Conservation (phyloP, 2,113 vertebrate species). For the Grammomys surdaster region DNA sequence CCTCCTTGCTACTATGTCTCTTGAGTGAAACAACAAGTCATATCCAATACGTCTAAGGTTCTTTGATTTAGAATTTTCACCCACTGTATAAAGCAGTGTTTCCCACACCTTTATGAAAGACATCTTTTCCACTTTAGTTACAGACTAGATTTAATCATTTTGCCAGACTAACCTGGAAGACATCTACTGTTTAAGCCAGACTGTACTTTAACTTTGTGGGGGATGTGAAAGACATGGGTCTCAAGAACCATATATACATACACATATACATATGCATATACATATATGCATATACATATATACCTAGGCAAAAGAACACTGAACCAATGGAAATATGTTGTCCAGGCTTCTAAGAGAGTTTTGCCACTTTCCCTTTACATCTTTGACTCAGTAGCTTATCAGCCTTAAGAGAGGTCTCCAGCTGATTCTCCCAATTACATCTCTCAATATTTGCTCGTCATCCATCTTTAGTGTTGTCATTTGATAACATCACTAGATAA, state of each 20-base stretch:
- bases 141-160: conserved; percentile 18
- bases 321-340: neutral
- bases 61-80: conserved; percentile 2
- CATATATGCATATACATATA: too few relatives aligned
- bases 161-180: neutral
- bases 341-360: neutral
- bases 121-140: neutral
- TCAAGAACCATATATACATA: neutral
- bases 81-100: neutral
- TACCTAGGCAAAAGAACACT: neutral
- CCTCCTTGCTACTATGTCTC: neutral
- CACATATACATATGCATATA: neutral
- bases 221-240: neutral
- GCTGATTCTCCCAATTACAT: neutral
- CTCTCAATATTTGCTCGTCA: neutral
- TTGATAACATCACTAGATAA: neutral
- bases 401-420: neutral
- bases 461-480: neutral
- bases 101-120: neutral
- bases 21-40: neutral
- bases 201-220: neutral
- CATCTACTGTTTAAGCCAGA: conserved; percentile 22
- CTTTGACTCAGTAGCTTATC: neutral
- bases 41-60: neutral
- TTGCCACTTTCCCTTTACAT: neutral